Conservation (phyloP, 1,140 invertebrate genomes). For the Pseudomyrmex dendroicus region DNA sequence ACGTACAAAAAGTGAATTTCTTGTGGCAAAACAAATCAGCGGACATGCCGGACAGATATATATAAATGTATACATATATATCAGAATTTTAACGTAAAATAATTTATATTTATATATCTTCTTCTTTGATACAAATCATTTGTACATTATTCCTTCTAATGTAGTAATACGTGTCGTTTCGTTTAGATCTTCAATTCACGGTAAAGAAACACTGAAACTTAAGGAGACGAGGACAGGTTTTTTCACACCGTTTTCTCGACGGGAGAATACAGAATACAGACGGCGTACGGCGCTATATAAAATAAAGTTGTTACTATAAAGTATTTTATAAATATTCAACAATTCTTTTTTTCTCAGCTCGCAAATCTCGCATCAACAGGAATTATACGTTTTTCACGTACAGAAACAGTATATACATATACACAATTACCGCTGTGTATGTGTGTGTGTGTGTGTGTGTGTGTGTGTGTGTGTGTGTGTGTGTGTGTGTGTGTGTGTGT, state of each 20-base stretch:
- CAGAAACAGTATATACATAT: slow-evolving; percentile 69
- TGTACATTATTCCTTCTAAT: slow-evolving; percentile 51
- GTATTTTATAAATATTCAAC: slow-evolving; percentile 71
- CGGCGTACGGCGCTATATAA: slow-evolving; percentile 14
- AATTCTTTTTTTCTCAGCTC: slow-evolving; percentile 58
- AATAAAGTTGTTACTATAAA: slow-evolving; percentile 65
- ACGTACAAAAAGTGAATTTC: slow-evolving; percentile 2
- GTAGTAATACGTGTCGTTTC: slow-evolving; percentile 37
- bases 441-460: not conserved
- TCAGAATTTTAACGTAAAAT: slow-evolving; percentile 57
- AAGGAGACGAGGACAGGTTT: slow-evolving; percentile 5
- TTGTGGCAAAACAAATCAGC: slow-evolving; percentile 29
- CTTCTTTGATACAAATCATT: slow-evolving; percentile 56
- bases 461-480: slow-evolving; percentile 23
- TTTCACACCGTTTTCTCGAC: slow-evolving; percentile 2
- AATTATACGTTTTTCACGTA: slow-evolving; percentile 64
- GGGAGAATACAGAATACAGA: slow-evolving; percentile 14
- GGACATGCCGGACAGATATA: not conserved
- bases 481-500: not conserved
- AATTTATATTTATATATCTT: slow-evolving; percentile 59
- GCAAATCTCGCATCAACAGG: slow-evolving; percentile 64
- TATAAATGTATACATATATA: slow-evolving; percentile 38
- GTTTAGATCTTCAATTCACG: slow-evolving; percentile 16
- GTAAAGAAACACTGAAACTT: slow-evolving; percentile 33
- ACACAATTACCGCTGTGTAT: slow-evolving; percentile 57